These are phyloP conservation scores for Odontomyia ornata DNA, from an alignment of 2,888 invertebrate species.

Conservation along the genomic window DNA sequence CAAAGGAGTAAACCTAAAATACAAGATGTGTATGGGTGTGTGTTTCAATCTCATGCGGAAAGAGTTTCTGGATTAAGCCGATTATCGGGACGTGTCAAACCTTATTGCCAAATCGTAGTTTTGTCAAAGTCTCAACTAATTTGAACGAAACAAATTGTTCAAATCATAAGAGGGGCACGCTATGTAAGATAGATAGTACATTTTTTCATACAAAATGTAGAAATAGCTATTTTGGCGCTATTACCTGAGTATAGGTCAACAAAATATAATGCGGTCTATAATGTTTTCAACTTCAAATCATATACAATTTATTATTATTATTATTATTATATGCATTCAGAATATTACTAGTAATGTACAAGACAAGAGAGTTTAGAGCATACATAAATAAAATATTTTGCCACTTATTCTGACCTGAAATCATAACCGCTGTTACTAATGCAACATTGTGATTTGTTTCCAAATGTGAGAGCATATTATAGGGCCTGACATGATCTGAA, in stretches of 20 bases:
- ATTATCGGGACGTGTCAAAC: slow-evolving; percentile 16
- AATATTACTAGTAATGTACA: slow-evolving; percentile 15
- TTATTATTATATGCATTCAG: slow-evolving; percentile 23
- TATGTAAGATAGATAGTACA: neutral
- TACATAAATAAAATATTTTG: slow-evolving; percentile 32
- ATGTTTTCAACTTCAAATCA: neutral
- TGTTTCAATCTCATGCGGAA: slow-evolving; percentile 14
- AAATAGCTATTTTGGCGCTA: slow-evolving; percentile 2
- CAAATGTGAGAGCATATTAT: slow-evolving; percentile 64
- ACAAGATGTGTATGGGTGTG: slow-evolving; percentile 18
- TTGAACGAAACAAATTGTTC: slow-evolving; percentile 4
- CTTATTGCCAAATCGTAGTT: neutral
- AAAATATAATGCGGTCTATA: slow-evolving; percentile 24
- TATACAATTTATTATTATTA: neutral
- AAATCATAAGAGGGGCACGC: slow-evolving; percentile 20
- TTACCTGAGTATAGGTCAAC: neutral
- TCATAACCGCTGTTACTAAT: slow-evolving; percentile 62
- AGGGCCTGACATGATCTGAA: slow-evolving; percentile 63
- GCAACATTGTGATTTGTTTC: slow-evolving; percentile 63
- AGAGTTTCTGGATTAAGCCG: slow-evolving; percentile 16
- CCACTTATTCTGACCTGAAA: slow-evolving; percentile 59
- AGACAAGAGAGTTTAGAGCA: neutral
- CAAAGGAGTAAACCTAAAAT: slow-evolving; percentile 2
- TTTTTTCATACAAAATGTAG: neutral
- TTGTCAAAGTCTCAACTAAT: slow-evolving; percentile 8